Conservation (phyloP, 1,140 invertebrate species). For the Drosophila tani region DNA sequence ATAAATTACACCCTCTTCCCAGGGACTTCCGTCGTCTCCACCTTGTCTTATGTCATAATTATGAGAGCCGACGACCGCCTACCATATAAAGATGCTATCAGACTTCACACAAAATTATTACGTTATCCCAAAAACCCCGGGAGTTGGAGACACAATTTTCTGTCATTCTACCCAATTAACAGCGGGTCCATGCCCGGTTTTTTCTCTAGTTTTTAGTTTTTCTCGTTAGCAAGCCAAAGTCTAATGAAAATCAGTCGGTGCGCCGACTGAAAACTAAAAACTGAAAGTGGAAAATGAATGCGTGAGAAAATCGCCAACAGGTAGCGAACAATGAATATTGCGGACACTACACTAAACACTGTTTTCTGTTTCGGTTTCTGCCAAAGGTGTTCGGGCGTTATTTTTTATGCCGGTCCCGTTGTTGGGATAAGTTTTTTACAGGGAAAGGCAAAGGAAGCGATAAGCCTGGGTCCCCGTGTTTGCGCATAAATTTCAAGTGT, state of each 20-base stretch:
- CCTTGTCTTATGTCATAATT: slow-evolving; percentile 66
- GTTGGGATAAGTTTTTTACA: slow-evolving; percentile 42
- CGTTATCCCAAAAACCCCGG: slow-evolving; percentile 46
- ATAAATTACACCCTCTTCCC: slow-evolving; percentile 4
- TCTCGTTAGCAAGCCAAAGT: slow-evolving; percentile 52
- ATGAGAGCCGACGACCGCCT: slow-evolving; percentile 54
- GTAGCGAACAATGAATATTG: slow-evolving; percentile 50
- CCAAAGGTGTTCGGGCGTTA: slow-evolving; percentile 54
- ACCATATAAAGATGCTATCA: slow-evolving; percentile 72
- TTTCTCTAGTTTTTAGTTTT: slow-evolving; percentile 33
- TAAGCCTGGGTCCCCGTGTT: slow-evolving; percentile 65
- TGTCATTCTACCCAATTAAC: slow-evolving; percentile 77
- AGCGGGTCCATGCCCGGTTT: slow-evolving; percentile 30
- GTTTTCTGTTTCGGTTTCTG: slow-evolving; percentile 33
- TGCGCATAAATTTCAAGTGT: slow-evolving; percentile 83
- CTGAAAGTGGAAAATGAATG: slow-evolving; percentile 81
- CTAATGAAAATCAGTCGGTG: slow-evolving; percentile 66
- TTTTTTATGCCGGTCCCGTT: slow-evolving; percentile 78
- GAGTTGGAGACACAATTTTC: slow-evolving; percentile 46
- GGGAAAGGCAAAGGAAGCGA: slow-evolving; percentile 51
- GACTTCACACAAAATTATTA: slow-evolving; percentile 69
- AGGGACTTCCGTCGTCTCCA: slow-evolving; percentile 33
- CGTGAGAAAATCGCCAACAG: slow-evolving; percentile 71
- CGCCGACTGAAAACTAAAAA: slow-evolving; percentile 53
- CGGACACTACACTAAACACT: slow-evolving; percentile 62